Evolutionary conservation across 1,140 invertebrate genomes (phyloP), one percentile per base, ranked within the genome.

Genomic region (Formica exsecta): DNA sequence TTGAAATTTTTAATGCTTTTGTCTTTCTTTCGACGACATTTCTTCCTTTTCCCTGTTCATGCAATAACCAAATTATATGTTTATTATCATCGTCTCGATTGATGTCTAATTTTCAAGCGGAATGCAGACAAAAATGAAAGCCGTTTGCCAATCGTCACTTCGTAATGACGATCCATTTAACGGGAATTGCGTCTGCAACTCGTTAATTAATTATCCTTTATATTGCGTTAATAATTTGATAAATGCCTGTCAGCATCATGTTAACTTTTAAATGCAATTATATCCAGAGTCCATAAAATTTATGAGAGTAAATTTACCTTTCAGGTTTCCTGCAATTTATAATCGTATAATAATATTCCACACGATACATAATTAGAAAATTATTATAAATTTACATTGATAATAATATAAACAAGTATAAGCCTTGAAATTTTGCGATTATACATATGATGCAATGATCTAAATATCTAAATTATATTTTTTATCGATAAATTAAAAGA

Each of bases 1-100:
- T 64, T 75, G 86, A 87, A 87, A 77, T 71, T 87, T 87, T 87
- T 77, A 87, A 85, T 54, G 73, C 57, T 57, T 87, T 87, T 85
- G 71, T 70, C 81, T 74, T 71, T 74, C 54, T 36, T 8, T 38
- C 41, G 25, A 9, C 25, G 36, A 1, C 51, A 7, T 62, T 48
- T 73, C 41, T 65, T 74, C 11, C 6, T 38, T 83, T 25, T 7
- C 13, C 41, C n/a, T 16, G 29, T 48, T 13, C 6, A 29, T 66
- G 44, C 44, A n/a, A 44, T 36, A 38, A 48, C 7, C 13, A 76
- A 87, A 85, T 87, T 71, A 25, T 41, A 54, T 38, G 36, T 85
- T 54, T 64, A 75, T 85, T 85, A 70, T 59, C 71, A 59, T 22
- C 62, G 54, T 59, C 29, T 48, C 64, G 36, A 81, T 81, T 29